Percentiles rank a stretch among this genome's conserved stretches.
These are phyloP conservation scores for Sebastiscus albofasciatus DNA, from an alignment of 2,797 vertebrate genomes.

Conservation along the genomic window DNA sequence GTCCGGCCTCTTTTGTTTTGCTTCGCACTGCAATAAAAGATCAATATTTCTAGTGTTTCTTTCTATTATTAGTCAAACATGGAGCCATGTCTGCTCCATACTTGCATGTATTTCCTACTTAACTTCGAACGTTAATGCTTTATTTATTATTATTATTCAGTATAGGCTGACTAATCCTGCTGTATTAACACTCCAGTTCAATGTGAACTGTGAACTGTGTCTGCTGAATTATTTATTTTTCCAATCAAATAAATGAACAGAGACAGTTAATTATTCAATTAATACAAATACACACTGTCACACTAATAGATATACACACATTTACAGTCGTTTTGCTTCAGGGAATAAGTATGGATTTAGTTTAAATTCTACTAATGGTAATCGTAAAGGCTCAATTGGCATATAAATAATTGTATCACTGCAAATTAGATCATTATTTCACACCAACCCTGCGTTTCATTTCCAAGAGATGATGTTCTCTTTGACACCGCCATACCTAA, in stretches of 20 bases:
- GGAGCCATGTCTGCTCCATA: neutral
- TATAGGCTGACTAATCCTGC: neutral
- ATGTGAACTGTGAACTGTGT: slow-evolving; percentile 13
- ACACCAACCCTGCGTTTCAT: slow-evolving; percentile 10
- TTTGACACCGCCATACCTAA: neutral
- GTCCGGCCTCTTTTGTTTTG: neutral
- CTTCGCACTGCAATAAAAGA: neutral
- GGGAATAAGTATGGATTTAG: slow-evolving; percentile 1
- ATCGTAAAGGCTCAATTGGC: neutral
- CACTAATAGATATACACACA: slow-evolving; percentile 1
- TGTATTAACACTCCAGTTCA: neutral
- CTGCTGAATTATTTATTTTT: slow-evolving; percentile 44
- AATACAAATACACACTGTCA: neutral
- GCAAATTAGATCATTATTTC: slow-evolving; percentile 12
- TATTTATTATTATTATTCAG: slow-evolving; percentile 14
- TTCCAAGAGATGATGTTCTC: neutral
- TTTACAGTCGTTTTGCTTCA: neutral
- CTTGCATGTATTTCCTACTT: neutral
- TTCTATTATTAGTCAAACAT: neutral
- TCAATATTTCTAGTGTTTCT: neutral
- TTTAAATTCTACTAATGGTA: slow-evolving; percentile 1
- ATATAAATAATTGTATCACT: neutral
- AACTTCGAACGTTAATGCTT: neutral
- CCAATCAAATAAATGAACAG: slow-evolving; percentile 33
- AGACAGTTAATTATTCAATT: slow-evolving; percentile 25